Evolutionary conservation across 2,888 invertebrate species (phyloP).

Genomic region (Chrysopilus asiliformis): DNA sequence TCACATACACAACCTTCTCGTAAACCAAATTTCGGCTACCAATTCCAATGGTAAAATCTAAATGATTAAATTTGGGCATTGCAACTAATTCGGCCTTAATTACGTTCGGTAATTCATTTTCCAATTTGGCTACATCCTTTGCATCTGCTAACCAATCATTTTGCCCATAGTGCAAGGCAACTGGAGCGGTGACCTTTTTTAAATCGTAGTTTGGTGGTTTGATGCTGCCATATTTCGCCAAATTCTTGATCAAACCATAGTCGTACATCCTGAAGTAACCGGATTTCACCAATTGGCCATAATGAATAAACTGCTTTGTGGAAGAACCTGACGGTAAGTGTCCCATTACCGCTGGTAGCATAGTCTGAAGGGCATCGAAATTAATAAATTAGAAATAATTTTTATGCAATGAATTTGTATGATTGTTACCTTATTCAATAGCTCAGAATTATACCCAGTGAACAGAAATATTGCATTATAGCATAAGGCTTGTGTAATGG

Average conservation of each 20-base stretch:
- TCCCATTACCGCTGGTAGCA: constrained; percentile 41
- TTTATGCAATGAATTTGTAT: background rate
- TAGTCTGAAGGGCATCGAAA: constrained; percentile 25
- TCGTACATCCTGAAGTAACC: constrained; percentile 23
- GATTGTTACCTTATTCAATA: constrained; percentile 22
- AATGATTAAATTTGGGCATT: constrained; percentile 34
- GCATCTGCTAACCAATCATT: constrained; percentile 45
- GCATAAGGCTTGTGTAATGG: constrained; percentile 11
- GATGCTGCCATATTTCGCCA: constrained; percentile 27
- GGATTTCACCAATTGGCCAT: constrained; percentile 37
- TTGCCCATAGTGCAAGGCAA: constrained; percentile 37
- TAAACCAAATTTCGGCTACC: constrained; percentile 10
- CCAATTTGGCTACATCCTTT: constrained; percentile 37
- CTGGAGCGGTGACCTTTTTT: constrained; percentile 27
- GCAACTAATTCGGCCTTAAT: constrained; percentile 38
- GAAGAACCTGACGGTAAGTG: constrained; percentile 44
- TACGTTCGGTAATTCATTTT: constrained; percentile 34
- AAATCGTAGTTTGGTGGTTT: constrained; percentile 31
- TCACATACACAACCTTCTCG: constrained; percentile 7
- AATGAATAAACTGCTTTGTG: constrained; percentile 42
- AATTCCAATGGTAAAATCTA: constrained; percentile 35
- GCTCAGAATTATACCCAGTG: constrained; percentile 29
- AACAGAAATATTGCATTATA: constrained; percentile 11
- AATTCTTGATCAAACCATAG: constrained; percentile 25
- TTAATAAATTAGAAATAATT: constrained; percentile 2